Base-by-base conservation (phyloP, 2,888 invertebrate species). In the Ephialtes manifestator region DNA sequence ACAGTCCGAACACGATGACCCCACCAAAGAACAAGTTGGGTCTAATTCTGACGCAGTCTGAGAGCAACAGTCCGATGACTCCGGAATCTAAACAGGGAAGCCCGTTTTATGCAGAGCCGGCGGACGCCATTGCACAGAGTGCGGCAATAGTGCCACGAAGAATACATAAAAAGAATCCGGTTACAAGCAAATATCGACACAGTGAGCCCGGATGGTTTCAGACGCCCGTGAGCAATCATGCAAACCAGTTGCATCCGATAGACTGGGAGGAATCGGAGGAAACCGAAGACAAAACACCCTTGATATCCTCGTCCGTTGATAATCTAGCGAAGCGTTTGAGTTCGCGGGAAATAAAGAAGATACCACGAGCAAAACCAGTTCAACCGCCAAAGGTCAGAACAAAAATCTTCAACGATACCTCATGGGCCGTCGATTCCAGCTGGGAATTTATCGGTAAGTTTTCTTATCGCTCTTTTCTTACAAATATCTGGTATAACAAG, bases 41-140 rank as follows among this genome's bases (percentile, higher is more conserved):
- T 11, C 88, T 93, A 77, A 90, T 92, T 77, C 87, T 92, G 11
- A 87, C 91, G 13, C 93, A 92, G 58, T 93, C 93, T 4, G 93
- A 92, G 84, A 93, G 87, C 87, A 94, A 92, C 83, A 94, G 92
- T 79, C 94, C 92, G 4, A 88, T 90, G 87, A 93, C 91, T 1
- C 93, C 94, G 0, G 93, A 94, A 74, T 92, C 93, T 53, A 97
- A 97, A 88, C 97, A 97, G 92, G 97, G 97, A 15, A 98, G 98
- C 93, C 98, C 98, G 0, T 98, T 98, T 92, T 98, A 98, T 92
- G 97, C 98, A 2, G 98, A 98, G 94, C 98, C 98, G 39, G 97
- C 98, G 13, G 98, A 98, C 94, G 96, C 98, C 35, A 95, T 98
- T 79, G 96, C 96, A 91, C 96, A 96, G 92, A 88, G 87, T 18